Conservation (phyloP, 2,888 invertebrate species). For the Amphipoea oculea region DNA sequence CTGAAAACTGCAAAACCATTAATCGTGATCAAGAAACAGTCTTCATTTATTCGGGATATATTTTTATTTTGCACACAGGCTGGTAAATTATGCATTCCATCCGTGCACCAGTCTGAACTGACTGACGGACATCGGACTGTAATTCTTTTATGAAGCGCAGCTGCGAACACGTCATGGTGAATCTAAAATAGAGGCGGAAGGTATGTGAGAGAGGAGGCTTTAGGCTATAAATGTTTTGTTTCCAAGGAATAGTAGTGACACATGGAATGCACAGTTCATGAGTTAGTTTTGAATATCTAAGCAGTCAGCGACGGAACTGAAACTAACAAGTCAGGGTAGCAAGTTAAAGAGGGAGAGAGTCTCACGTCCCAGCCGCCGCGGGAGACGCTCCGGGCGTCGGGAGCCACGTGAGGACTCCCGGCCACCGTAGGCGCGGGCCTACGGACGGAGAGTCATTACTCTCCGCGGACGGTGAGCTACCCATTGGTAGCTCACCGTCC, state of each 20-base stretch:
- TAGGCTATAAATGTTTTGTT: background rate
- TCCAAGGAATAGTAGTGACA: background rate
- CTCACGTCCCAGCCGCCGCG: no score
- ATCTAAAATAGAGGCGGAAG: background rate
- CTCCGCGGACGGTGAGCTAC: no score
- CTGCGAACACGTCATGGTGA: background rate
- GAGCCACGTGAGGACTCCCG: no score
- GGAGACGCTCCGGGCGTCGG: no score
- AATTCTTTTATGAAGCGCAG: conserved; percentile 23
- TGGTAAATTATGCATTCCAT: background rate
- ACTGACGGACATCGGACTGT: background rate
- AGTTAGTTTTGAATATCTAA: background rate
- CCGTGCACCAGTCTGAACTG: background rate
- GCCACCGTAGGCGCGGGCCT: no score
- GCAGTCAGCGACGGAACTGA: background rate
- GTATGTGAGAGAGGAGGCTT: background rate
- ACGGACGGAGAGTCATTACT: no score
- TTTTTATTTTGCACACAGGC: background rate
- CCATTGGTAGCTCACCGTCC: no score
- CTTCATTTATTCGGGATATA: background rate
- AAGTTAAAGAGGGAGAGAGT: no score
- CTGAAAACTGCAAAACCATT: background rate
- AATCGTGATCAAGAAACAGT: no score
- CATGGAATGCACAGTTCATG: background rate
- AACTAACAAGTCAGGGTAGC: background rate